A percentile compares a stretch with the other conserved stretches of the same genome.
These are phyloP conservation scores for Tringa solitaria DNA, from an alignment of 2,113 vertebrate species.

Conservation along the genomic window DNA sequence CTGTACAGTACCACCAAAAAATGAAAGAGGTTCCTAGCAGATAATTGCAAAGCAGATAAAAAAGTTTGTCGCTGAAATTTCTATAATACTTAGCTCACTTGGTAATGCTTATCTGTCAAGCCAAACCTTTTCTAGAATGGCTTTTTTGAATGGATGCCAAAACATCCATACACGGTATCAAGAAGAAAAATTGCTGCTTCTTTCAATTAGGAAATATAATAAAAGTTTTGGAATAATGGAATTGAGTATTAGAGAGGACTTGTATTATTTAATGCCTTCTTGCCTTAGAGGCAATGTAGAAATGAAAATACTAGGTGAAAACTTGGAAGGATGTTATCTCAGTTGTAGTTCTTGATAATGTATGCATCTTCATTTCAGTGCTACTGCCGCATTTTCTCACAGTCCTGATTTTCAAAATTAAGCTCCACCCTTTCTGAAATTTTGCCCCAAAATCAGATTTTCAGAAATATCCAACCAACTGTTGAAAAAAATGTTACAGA, in stretches of 20 bases:
- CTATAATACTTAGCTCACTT: not conserved
- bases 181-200: not conserved
- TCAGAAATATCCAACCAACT: not conserved
- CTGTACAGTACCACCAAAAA: not conserved
- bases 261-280: not conserved
- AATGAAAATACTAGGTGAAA: not conserved
- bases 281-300: not conserved
- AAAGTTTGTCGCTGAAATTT: not conserved
- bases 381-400: not conserved
- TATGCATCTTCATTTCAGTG: not conserved
- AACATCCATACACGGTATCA: not conserved
- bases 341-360: not conserved
- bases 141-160: not conserved
- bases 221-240: not conserved
- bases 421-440: not conserved
- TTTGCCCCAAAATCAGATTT: not conserved
- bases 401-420: not conserved
- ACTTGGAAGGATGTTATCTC: not conserved
- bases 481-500: not conserved
- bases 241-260: not conserved
- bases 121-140: not conserved
- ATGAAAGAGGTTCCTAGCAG: not conserved
- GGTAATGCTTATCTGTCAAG: not conserved
- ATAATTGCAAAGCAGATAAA: not conserved
- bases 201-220: not conserved